Evolutionary conservation across 2,113 vertebrate species (phyloP).

Genomic region (Brachirus orientalis): DNA sequence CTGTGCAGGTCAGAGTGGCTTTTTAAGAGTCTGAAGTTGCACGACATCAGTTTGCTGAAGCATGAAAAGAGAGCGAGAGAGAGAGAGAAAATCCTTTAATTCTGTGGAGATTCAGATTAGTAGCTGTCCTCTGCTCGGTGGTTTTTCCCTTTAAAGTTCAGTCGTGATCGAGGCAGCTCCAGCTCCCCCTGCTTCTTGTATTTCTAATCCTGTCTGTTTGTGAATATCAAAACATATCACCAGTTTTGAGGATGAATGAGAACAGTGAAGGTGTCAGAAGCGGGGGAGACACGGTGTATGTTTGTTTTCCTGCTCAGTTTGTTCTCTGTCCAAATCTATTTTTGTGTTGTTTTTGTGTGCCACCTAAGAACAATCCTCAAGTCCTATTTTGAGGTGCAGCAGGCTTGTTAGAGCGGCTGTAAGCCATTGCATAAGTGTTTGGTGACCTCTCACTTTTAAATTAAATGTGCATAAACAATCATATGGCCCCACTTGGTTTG

Average conservation of each 20-base stretch:
- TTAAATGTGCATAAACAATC: conserved; percentile 47
- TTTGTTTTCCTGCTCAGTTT: background rate
- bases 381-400: conserved; percentile 71
- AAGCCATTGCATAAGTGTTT: no score
- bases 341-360: conserved; percentile 74
- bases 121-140: conserved; percentile 22
- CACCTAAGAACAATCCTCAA: conserved; percentile 73
- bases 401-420: conserved; percentile 56
- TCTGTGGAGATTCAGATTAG: conserved; percentile 45
- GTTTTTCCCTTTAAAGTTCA: conserved; percentile 48
- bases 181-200: conserved; percentile 10
- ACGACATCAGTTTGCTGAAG: conserved; percentile 50
- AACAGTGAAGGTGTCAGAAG: no score
- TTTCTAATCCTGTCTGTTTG: conserved; percentile 16
- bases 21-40: conserved; percentile 45
- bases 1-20: conserved; percentile 55
- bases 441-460: no score
- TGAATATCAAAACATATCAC: conserved; percentile 7
- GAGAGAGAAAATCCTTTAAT: conserved; percentile 36
- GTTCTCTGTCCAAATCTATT: conserved; percentile 64
- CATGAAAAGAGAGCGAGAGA: conserved; percentile 24
- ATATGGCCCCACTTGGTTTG: conserved; percentile 24
- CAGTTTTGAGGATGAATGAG: background rate
- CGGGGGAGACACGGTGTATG: background rate
- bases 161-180: no score